A percentile compares a stretch with the other conserved stretches of the same genome.
phyloP scores from a whole-genome alignment of 2,888 invertebrate genomes.

The Gymnosoma rotundatum region DNA sequence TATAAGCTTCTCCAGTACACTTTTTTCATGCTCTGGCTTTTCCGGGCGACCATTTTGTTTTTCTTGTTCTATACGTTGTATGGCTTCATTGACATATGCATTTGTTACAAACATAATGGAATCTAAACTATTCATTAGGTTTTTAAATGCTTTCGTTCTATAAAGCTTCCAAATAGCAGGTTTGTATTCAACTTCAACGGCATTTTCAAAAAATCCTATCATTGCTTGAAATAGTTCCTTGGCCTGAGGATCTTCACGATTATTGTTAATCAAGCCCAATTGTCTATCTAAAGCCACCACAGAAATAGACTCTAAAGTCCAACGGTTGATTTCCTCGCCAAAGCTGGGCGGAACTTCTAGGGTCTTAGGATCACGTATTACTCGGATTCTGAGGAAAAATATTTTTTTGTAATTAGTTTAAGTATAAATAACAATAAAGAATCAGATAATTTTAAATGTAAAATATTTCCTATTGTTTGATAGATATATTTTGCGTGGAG shows the following conservation, averaged over 20 bases:
- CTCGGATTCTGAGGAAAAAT: conserved; percentile 76
- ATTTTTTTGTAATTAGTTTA: too few relatives aligned
- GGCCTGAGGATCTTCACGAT: conserved; percentile 69
- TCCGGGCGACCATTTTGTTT: conserved; percentile 66
- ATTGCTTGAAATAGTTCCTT: conserved; percentile 72
- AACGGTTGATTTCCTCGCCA: conserved; percentile 83
- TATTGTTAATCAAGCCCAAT: conserved; percentile 75
- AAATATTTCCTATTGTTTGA: too few relatives aligned
- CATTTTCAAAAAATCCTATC: conserved; percentile 61
- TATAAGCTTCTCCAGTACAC: conserved; percentile 86
- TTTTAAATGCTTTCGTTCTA: conserved; percentile 73
- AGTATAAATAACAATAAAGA: too few relatives aligned
- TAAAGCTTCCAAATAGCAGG: conserved; percentile 75
- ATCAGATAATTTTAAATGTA: too few relatives aligned
- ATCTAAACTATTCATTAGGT: conserved; percentile 74
- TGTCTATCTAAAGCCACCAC: conserved; percentile 81
- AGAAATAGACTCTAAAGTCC: conserved; percentile 84
- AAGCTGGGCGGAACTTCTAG: conserved; percentile 82
- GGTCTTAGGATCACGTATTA: conserved; percentile 76
- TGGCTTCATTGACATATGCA: conserved; percentile 79
- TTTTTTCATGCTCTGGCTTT: conserved; percentile 80
- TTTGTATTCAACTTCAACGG: conserved; percentile 73
- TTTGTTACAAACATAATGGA: conserved; percentile 73
- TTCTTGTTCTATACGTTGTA: conserved; percentile 73
- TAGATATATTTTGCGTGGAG: too few relatives aligned